Evolutionary conservation across 2,888 invertebrate genomes (phyloP).

Genomic region (Brassicogethes aeneus): DNA sequence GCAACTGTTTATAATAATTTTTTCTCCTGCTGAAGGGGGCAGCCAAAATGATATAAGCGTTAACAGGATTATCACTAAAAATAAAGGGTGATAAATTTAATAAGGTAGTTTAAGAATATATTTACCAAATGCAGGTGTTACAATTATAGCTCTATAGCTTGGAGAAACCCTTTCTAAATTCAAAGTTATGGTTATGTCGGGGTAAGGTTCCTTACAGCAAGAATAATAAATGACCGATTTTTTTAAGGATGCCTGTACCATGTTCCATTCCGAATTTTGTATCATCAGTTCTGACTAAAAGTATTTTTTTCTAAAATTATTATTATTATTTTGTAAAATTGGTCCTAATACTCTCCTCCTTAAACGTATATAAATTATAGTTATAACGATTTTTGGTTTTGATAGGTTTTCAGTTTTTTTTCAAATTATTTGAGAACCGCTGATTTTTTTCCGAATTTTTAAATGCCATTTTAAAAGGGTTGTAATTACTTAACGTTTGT

Average conservation of each 20-base stretch:
- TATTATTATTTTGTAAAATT: too few relatives aligned
- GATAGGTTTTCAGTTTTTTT: too few relatives aligned
- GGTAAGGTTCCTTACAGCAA: constrained; percentile 50
- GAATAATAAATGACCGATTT: constrained; percentile 39
- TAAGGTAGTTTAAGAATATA: constrained; percentile 8
- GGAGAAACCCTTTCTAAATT: constrained; percentile 48
- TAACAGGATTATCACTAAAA: constrained; percentile 49
- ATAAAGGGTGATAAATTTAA: constrained; percentile 6
- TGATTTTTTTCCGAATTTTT: too few relatives aligned
- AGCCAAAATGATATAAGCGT: constrained; percentile 55
- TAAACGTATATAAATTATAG: too few relatives aligned
- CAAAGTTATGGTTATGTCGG: constrained; percentile 44
- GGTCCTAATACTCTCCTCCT: too few relatives aligned
- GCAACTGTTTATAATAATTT: constrained; percentile 51
- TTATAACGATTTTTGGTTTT: too few relatives aligned
- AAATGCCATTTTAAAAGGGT: too few relatives aligned
- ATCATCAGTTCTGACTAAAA: constrained; percentile 29
- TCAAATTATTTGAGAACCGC: too few relatives aligned
- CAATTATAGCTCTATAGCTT: constrained; percentile 51
- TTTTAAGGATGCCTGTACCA: constrained; percentile 38
- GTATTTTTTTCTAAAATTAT: too few relatives aligned
- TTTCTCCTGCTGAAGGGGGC: constrained; percentile 58
- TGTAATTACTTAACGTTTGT: too few relatives aligned
- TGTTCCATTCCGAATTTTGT: constrained; percentile 43
- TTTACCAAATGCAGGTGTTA: constrained; percentile 53